phyloP scores from a whole-genome alignment of 2,888 invertebrate species.

The Noctua pronuba region DNA sequence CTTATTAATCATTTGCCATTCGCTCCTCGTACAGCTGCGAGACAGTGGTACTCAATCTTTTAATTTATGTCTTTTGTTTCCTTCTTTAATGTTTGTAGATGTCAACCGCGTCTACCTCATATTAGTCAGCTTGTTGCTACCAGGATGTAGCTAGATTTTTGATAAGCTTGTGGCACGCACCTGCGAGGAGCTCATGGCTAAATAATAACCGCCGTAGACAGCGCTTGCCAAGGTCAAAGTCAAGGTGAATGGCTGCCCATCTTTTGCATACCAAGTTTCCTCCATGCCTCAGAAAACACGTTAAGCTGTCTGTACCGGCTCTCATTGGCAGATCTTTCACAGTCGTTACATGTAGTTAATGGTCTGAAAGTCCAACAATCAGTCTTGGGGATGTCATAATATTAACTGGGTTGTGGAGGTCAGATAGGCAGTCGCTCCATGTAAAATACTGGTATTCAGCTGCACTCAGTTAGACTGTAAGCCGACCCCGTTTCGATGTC shows the following conservation, averaged over 20 bases:
- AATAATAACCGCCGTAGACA: too few relatives aligned
- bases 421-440: too few relatives aligned
- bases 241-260: not conserved
- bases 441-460: too few relatives aligned
- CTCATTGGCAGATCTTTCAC: not conserved
- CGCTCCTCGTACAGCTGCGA: slow-evolving; percentile 79
- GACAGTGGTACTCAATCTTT: slow-evolving; percentile 74
- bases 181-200: not conserved
- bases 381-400: not conserved
- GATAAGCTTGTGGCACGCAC: not conserved
- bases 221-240: not conserved
- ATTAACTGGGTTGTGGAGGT: too few relatives aligned
- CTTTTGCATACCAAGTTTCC: not conserved
- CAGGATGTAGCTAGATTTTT: not conserved
- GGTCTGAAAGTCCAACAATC: too few relatives aligned
- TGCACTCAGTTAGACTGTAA: too few relatives aligned
- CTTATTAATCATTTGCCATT: slow-evolving; percentile 89
- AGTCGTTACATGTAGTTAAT: not conserved
- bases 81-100: not conserved
- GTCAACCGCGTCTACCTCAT: not conserved
- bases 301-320: not conserved
- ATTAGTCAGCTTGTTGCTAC: not conserved
- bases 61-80: not conserved
- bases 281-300: not conserved
- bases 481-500: too few relatives aligned